Evolutionary conservation across 2,888 invertebrate genomes (phyloP), one percentile per base, ranked within the genome.

Genomic region (Melanostoma scalare): DNA sequence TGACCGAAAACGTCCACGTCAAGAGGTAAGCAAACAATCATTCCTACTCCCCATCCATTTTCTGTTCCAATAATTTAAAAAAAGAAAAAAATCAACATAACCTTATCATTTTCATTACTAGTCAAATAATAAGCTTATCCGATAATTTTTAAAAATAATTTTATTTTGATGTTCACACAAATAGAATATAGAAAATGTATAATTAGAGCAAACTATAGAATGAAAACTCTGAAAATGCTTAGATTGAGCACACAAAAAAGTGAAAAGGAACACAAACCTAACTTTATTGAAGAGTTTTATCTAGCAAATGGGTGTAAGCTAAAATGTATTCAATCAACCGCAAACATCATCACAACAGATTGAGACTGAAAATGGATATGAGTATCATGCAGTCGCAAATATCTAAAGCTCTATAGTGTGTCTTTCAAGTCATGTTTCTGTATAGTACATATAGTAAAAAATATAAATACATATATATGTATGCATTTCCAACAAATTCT

Each of bases 1-100:
- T 84, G 91, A 90, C 38, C 88, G 90, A 10, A 91, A 91, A 76
- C 89, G 91, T 44, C 89, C 90, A 9, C 90, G 91, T 6, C 88
- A 88, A 88, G 91, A 91, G 88, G 91, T 91, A 90, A 90, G 90
- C 88, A 86, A n/a, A 40, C 10, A 60, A 5, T 8, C 6, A 33
- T 71, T 33, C 9, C 8, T 6, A 52, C 44, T 56, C 58, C 35
- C 33, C 31, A 6, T 20, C 50, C 6, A 40, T 44, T 20, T 56
- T 50, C 42, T 20, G 20, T 20, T 20, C 20, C 20, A 20, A 20
- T 20, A 20, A 10, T 30, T 40, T 35, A 50, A 31, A 48, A 58
- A 31, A 48, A 36, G 55, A 68, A 31, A 31, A 46, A 46, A 72
- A 72, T 58, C 42, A 69, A 52, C 50, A 72, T 69, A 73, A 77